Percentiles rank a stretch among this genome's conserved stretches.
Conservation (phyloP, 2,113 vertebrate species). For the Onychorhynchus coronatus region DNA sequence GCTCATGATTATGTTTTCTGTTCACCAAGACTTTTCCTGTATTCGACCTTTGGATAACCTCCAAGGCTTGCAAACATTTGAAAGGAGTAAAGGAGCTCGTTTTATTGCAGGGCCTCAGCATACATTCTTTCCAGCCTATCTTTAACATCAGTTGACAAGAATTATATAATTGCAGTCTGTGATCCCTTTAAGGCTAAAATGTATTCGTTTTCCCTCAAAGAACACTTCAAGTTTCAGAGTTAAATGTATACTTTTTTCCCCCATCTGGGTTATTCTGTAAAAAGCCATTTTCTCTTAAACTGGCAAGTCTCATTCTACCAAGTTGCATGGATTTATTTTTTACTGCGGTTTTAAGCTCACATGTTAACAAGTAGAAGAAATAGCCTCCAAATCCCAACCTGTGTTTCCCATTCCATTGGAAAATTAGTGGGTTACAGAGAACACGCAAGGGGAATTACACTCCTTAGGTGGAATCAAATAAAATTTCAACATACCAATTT, state of each 20-base stretch:
- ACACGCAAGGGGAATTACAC: not conserved
- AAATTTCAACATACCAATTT: slow-evolving; percentile 46
- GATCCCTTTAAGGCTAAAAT: slow-evolving; percentile 82
- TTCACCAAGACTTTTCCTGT: slow-evolving; percentile 83
- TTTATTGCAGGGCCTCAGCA: slow-evolving; percentile 78
- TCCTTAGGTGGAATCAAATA: slow-evolving; percentile 57
- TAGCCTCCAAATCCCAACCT: slow-evolving; percentile 25
- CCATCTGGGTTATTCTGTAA: slow-evolving; percentile 42
- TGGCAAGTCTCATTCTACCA: slow-evolving; percentile 1
- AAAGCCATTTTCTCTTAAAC: slow-evolving; percentile 41
- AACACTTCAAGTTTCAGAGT: slow-evolving; percentile 77
- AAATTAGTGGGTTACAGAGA: slow-evolving; percentile 50
- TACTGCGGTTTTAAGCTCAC: slow-evolving; percentile 37
- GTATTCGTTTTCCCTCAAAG: slow-evolving; percentile 85
- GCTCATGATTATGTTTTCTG: slow-evolving; percentile 78
- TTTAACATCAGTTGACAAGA: slow-evolving; percentile 87
- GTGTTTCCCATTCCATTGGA: slow-evolving; percentile 56
- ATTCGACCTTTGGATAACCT: slow-evolving; percentile 81
- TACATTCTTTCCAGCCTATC: slow-evolving; percentile 85
- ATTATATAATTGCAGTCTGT: slow-evolving; percentile 94
- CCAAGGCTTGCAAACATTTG: slow-evolving; percentile 77
- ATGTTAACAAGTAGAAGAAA: slow-evolving; percentile 56
- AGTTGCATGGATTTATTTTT: slow-evolving; percentile 41
- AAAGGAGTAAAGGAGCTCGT: slow-evolving; percentile 80
- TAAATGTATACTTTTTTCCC: slow-evolving; percentile 29